Percentiles rank a stretch among this genome's conserved stretches.
phyloP scores from a whole-genome alignment of 2,888 invertebrate genomes.

The Amphiduros pacificus region DNA sequence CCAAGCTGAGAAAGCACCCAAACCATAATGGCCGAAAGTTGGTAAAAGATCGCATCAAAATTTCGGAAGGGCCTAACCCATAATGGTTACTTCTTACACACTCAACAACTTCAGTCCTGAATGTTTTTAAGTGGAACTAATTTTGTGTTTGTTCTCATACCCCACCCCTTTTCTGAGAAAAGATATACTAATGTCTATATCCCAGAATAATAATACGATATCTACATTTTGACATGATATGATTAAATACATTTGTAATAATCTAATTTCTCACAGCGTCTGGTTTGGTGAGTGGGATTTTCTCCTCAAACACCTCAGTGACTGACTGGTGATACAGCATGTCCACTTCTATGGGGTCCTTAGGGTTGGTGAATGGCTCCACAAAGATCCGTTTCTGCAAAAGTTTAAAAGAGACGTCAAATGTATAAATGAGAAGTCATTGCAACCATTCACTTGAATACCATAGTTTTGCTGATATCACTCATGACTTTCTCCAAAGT shows the following conservation, averaged over 20 bases:
- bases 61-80: too few relatives aligned
- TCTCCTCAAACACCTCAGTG: constrained; percentile 85
- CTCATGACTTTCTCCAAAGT: too few relatives aligned
- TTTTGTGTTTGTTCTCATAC: too few relatives aligned
- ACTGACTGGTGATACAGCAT: constrained; percentile 90
- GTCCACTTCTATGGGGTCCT: constrained; percentile 89
- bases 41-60: background rate
- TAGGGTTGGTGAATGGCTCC: constrained; percentile 76
- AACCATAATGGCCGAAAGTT: too few relatives aligned
- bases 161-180: too few relatives aligned
- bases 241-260: background rate
- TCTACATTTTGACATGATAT: background rate
- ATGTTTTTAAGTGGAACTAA: too few relatives aligned
- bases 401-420: background rate
- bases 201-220: background rate
- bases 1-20: too few relatives aligned
- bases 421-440: background rate
- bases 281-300: constrained; percentile 89
- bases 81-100: too few relatives aligned
- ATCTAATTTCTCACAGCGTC: constrained; percentile 76
- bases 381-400: constrained; percentile 76
- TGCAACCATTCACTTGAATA: too few relatives aligned
- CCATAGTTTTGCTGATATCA: too few relatives aligned
- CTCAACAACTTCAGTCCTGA: too few relatives aligned
- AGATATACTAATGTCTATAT: background rate